phyloP scores from a whole-genome alignment of 2,113 vertebrate species.

The Myrmecobius fasciatus region DNA sequence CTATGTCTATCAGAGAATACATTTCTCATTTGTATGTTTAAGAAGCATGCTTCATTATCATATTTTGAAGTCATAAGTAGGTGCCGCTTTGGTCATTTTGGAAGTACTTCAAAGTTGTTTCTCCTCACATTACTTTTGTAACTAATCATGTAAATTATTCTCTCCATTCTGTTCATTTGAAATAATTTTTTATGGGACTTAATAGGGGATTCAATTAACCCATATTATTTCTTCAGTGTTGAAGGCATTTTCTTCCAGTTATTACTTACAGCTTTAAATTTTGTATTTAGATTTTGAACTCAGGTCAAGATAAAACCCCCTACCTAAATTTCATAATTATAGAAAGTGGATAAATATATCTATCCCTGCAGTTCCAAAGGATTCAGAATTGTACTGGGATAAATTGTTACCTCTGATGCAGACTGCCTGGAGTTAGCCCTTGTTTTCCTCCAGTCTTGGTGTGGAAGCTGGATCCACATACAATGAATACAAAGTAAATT shows the following conservation, averaged over 20 bases:
- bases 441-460: background rate
- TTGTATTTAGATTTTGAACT: background rate
- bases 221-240: background rate
- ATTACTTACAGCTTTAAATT: background rate
- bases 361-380: background rate
- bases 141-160: background rate
- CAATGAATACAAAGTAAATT: background rate
- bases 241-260: background rate
- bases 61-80: background rate
- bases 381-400: background rate
- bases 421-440: background rate
- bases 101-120: background rate
- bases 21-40: background rate
- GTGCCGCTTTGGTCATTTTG: background rate
- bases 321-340: background rate
- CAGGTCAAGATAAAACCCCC: background rate
- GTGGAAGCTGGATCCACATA: background rate
- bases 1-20: background rate
- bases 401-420: background rate
- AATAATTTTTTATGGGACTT: background rate
- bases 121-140: background rate
- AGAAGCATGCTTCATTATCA: background rate
- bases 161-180: background rate
- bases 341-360: background rate
- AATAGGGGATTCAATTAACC: background rate